These are phyloP conservation scores for Gymnocypris eckloni DNA, from an alignment of 2,797 vertebrate genomes.

Conservation along the genomic window DNA sequence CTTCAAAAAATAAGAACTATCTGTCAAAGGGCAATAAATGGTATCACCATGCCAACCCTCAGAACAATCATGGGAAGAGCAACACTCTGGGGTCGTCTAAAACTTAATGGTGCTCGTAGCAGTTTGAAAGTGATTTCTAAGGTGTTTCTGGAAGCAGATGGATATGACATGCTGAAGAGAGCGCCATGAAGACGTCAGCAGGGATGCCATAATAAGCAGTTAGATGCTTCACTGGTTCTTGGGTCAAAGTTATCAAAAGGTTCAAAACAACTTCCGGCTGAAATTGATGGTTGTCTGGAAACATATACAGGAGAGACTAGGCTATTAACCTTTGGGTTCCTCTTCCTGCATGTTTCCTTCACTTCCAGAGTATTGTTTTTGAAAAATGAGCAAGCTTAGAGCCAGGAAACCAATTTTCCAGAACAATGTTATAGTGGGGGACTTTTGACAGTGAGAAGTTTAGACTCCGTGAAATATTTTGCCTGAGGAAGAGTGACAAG, in stretches of 20 bases:
- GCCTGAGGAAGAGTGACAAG: conserved; percentile 5
- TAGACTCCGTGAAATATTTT: neutral
- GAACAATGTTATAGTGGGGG: conserved; percentile 31
- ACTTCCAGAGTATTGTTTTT: conserved; percentile 33
- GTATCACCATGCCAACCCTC: neutral
- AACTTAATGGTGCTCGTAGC: conserved; percentile 13
- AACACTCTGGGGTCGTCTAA: neutral
- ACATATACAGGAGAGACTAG: conserved; percentile 3
- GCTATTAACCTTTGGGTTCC: conserved; percentile 51
- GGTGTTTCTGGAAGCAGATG: conserved; percentile 23
- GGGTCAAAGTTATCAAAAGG: conserved; percentile 24
- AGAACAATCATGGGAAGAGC: neutral
- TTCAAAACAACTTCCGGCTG: conserved; percentile 32
- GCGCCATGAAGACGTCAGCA: neutral
- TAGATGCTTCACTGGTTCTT: conserved; percentile 32
- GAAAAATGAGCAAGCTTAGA: conserved; percentile 24
- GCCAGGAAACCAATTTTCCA: conserved; percentile 42
- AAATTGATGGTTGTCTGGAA: conserved; percentile 49
- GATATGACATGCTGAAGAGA: neutral
- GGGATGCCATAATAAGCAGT: conserved; percentile 38
- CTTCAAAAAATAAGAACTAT: conserved; percentile 4
- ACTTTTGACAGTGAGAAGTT: conserved; percentile 4
- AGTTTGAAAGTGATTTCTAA: conserved; percentile 28
- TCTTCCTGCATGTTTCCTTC: conserved; percentile 6
- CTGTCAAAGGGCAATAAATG: neutral